Percentiles rank a stretch among this genome's conserved stretches.
phyloP scores from a whole-genome alignment of 2,888 invertebrate genomes.

The Cantharis lateralis region DNA sequence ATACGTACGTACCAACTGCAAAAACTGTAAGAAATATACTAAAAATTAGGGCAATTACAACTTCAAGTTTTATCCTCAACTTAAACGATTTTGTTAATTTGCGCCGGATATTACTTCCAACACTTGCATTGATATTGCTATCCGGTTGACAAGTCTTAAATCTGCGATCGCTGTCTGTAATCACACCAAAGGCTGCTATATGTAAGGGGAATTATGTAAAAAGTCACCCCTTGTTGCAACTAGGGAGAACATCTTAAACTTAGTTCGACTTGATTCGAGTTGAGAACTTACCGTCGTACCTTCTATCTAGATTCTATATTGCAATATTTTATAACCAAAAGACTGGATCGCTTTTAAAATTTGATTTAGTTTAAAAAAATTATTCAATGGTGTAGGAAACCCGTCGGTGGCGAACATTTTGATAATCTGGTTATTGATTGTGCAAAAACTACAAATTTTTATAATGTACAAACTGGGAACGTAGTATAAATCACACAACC shows the following conservation, averaged over 20 bases:
- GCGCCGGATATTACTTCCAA: neutral
- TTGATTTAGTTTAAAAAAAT: neutral
- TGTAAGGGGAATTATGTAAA: neutral
- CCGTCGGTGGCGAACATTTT: neutral
- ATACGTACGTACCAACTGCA: neutral
- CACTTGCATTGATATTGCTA: neutral
- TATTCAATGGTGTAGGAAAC: neutral
- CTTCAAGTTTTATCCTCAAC: neutral
- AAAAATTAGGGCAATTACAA: neutral
- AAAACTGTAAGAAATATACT: neutral
- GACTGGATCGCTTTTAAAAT: neutral
- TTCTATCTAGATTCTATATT: neutral
- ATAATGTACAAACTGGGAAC: neutral
- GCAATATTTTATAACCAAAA: neutral
- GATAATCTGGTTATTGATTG: neutral
- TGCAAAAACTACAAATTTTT: neutral
- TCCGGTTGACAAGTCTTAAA: neutral
- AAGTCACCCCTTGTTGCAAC: neutral
- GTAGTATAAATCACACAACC: neutral
- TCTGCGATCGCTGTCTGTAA: neutral
- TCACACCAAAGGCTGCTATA: neutral
- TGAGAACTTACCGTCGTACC: neutral
- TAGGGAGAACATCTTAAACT: neutral
- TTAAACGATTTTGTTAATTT: neutral
- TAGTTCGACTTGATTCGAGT: neutral